phyloP scores from a whole-genome alignment of 2,113 vertebrate species.

The Xyrauchen texanus region DNA sequence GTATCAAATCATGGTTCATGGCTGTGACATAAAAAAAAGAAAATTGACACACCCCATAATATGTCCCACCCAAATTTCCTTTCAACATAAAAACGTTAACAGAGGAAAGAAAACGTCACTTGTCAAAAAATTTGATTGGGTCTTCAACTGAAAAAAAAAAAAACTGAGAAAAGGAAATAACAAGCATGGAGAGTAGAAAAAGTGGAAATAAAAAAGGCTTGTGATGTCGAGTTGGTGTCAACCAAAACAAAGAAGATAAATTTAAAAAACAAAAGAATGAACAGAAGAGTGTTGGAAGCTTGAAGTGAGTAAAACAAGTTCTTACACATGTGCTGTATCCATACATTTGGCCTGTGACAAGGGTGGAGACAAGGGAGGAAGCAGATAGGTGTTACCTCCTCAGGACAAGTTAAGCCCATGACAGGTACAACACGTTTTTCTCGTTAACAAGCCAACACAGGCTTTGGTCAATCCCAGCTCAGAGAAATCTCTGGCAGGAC shows the following conservation, averaged over 20 bases:
- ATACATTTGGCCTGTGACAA: background rate
- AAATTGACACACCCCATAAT: too few species aligned
- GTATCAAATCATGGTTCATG: too few species aligned
- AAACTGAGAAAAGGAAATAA: too few species aligned
- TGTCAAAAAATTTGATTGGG: too few species aligned
- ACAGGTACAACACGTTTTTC: background rate
- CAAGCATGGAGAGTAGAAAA: background rate
- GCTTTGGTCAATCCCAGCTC: conserved; percentile 8
- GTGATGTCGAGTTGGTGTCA: background rate
- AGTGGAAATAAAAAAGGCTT: background rate
- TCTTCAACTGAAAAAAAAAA: too few species aligned
- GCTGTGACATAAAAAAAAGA: too few species aligned
- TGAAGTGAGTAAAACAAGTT: background rate
- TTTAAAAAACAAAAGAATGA: background rate
- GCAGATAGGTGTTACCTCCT: background rate
- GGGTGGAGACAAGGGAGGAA: background rate
- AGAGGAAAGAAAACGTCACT: too few species aligned
- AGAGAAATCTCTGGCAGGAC: background rate
- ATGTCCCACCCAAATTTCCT: too few species aligned
- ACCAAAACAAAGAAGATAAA: background rate
- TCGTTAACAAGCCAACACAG: background rate
- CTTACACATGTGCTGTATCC: background rate
- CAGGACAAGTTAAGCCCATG: conserved; percentile 30
- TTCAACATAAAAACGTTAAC: too few species aligned
- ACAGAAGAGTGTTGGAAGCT: background rate